Evolutionary conservation across 2,888 invertebrate genomes (phyloP).

Genomic region (Apamea epomidion): DNA sequence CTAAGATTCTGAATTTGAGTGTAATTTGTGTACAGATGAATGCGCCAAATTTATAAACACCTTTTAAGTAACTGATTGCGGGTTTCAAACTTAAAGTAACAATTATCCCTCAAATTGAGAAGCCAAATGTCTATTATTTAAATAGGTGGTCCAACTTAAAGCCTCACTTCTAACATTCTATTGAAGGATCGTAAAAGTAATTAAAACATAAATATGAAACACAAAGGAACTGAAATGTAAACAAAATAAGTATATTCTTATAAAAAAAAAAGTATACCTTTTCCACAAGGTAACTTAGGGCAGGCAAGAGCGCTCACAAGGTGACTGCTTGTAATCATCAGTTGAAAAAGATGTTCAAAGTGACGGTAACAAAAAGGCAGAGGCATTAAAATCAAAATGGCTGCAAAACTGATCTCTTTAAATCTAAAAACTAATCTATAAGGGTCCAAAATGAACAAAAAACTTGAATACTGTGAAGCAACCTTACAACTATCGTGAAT

Average conservation of each 20-base stretch:
- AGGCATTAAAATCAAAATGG: conserved; percentile 77
- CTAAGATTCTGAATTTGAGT: conserved; percentile 13
- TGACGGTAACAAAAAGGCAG: conserved; percentile 76
- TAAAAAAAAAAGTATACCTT: conserved; percentile 71
- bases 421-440: conserved; percentile 72
- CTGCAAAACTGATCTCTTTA: conserved; percentile 70
- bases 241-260: conserved; percentile 77
- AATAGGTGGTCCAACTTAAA: conserved; percentile 83
- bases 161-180: conserved; percentile 74
- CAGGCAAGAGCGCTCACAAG: conserved; percentile 83
- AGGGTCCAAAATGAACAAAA: conserved; percentile 72
- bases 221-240: conserved; percentile 56
- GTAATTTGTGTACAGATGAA: conserved; percentile 58
- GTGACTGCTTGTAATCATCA: conserved; percentile 65
- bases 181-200: conserved; percentile 70
- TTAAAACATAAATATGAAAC: conserved; percentile 64
- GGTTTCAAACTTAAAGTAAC: conserved; percentile 41
- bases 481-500: conserved; percentile 80
- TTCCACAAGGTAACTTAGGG: conserved; percentile 78
- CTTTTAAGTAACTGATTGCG: neutral
- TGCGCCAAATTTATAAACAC: conserved; percentile 40
- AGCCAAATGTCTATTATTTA: conserved; percentile 69
- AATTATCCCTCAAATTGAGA: conserved; percentile 66
- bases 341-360: conserved; percentile 61
- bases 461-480: conserved; percentile 82